A percentile compares a stretch with the other conserved stretches of the same genome.
Evolutionary conservation across 2,113 vertebrate species (phyloP).

Genomic region (Plestiodon gilberti): DNA sequence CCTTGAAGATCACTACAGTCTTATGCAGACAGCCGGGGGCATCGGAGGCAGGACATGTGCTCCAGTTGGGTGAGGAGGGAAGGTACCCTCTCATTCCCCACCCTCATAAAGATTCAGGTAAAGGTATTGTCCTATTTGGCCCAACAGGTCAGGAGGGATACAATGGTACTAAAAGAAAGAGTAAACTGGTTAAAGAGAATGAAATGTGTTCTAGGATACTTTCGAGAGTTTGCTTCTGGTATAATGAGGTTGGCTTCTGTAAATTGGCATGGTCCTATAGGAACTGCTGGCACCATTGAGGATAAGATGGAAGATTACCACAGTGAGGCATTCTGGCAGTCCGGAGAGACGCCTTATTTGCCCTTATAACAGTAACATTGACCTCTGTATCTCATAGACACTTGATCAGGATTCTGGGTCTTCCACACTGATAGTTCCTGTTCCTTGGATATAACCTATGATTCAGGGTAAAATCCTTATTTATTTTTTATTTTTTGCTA

Average conservation of each 20-base stretch:
- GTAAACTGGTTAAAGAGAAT: not conserved
- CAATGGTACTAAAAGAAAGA: no score
- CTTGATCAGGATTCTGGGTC: not conserved
- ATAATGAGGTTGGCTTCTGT: not conserved
- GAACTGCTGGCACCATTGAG: not conserved
- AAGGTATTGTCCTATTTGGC: no score
- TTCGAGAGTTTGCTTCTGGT: not conserved
- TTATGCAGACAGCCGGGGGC: no score
- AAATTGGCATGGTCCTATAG: not conserved
- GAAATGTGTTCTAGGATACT: not conserved
- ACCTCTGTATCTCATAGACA: not conserved
- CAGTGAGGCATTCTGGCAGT: not conserved
- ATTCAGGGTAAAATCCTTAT: no score
- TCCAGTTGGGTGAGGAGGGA: no score
- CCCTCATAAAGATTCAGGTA: no score
- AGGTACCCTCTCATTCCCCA: no score
- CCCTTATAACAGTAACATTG: not conserved
- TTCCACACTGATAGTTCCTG: not conserved
- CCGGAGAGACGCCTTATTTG: not conserved
- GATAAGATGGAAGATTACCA: not conserved
- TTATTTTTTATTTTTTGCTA: no score
- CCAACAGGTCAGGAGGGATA: no score
- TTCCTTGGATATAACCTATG: no score
- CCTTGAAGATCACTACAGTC: no score
- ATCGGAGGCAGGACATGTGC: no score